A percentile compares a stretch with the other conserved stretches of the same genome.
phyloP scores from a whole-genome alignment of 2,888 invertebrate species.

The Andricus curvator region DNA sequence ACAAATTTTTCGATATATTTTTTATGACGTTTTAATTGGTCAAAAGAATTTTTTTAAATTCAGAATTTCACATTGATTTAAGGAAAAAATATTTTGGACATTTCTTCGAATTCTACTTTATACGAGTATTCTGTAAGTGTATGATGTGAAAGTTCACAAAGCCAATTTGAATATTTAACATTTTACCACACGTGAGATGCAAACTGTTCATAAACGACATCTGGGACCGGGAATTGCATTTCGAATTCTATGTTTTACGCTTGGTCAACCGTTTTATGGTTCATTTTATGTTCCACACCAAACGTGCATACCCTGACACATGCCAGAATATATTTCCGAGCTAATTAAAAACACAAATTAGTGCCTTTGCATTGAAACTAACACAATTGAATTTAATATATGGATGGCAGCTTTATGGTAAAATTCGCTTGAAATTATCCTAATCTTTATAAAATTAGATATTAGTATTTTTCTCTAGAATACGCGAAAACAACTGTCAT shows the following conservation, averaged over 20 bases:
- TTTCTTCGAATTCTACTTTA: not conserved
- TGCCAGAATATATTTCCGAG: not conserved
- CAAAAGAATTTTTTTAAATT: no score
- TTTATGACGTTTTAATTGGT: no score
- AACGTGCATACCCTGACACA: constrained; percentile 59
- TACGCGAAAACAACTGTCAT: no score
- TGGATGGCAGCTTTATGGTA: no score
- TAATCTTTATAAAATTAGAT: no score
- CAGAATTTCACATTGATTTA: no score
- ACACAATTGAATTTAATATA: not conserved
- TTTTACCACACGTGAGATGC: not conserved
- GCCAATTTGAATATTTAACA: not conserved
- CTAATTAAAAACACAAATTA: not conserved
- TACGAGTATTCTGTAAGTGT: not conserved
- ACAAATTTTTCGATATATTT: no score
- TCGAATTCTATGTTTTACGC: constrained; percentile 75
- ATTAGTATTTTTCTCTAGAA: no score
- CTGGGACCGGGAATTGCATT: constrained; percentile 75
- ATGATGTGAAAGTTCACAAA: not conserved
- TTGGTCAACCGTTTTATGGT: constrained; percentile 71
- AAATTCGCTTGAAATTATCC: no score
- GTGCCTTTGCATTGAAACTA: not conserved
- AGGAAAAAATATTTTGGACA: no score
- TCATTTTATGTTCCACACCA: constrained; percentile 77
- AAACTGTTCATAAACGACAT: constrained; percentile 73